Conservation (phyloP, 37 sponge, comb jelly and placozoan species). For the Diacarnus erythraeanus region DNA sequence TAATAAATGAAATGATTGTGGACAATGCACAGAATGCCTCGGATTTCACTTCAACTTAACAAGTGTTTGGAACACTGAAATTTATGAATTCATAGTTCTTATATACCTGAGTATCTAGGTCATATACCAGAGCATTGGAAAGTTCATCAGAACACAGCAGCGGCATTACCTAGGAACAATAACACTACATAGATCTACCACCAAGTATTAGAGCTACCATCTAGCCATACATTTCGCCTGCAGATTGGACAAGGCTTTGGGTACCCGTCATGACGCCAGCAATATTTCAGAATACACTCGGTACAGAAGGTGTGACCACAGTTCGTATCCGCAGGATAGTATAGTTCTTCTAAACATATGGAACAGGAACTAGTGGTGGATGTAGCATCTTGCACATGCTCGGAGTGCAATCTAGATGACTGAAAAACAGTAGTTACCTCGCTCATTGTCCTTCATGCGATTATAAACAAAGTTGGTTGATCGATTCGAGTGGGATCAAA, state of each 20-base stretch:
- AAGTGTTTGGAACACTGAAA: too few relatives aligned
- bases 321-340: conserved; percentile 15
- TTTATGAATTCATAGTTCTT: too few relatives aligned
- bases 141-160: conserved; percentile 6
- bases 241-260: conserved; percentile 16
- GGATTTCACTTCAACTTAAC: too few relatives aligned
- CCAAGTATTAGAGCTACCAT: background rate
- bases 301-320: conserved; percentile 33
- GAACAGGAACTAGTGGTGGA: background rate
- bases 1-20: too few relatives aligned
- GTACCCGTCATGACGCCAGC: conserved; percentile 4
- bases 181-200: background rate
- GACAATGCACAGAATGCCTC: too few relatives aligned
- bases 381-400: too few relatives aligned
- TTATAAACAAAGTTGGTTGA: too few relatives aligned
- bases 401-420: too few relatives aligned
- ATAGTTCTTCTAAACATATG: conserved; percentile 1
- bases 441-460: too few relatives aligned
- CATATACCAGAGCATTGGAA: background rate
- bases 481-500: too few relatives aligned
- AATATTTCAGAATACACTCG: conserved; percentile 4
- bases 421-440: too few relatives aligned
- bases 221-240: background rate
- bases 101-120: background rate
- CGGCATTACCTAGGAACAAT: conserved; percentile 7